A percentile compares a stretch with the other conserved stretches of the same genome.
phyloP scores from a whole-genome alignment of 2,113 vertebrate species.

The Sapayoa aenigma region DNA sequence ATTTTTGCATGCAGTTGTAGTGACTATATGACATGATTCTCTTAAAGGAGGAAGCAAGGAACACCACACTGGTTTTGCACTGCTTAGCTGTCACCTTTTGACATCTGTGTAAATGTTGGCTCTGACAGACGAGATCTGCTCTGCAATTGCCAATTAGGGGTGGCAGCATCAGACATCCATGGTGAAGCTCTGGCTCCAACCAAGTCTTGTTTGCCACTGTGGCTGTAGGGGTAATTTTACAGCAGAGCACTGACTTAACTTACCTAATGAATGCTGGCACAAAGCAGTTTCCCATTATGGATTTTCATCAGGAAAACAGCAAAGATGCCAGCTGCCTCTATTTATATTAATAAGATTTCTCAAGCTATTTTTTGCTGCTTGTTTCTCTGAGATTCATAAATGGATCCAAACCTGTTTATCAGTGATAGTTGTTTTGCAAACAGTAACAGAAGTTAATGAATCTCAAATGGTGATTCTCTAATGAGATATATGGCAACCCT shows the following conservation, averaged over 20 bases:
- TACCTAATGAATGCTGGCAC: conserved; percentile 42
- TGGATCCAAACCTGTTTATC: conserved; percentile 17
- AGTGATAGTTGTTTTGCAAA: conserved; percentile 35
- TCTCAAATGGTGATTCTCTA: conserved; percentile 31
- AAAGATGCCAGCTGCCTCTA: conserved; percentile 47
- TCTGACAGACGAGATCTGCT: not conserved
- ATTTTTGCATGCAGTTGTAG: not conserved
- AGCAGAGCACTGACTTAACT: conserved; percentile 30
- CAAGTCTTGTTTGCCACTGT: not conserved
- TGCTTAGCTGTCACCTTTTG: not conserved
- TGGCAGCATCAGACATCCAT: not conserved
- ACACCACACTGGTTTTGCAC: not conserved
- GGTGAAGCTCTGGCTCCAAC: conserved; percentile 16
- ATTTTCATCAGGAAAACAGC: conserved; percentile 32
- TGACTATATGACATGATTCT: not conserved
- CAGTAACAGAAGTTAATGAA: conserved; percentile 39
- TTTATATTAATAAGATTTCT: conserved; percentile 54
- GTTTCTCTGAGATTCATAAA: conserved; percentile 18
- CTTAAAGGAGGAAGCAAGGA: not conserved
- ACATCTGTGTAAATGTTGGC: not conserved
- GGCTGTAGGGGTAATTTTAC: not conserved
- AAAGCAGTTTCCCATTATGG: conserved; percentile 11
- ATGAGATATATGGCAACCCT: not conserved
- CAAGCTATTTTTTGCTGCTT: conserved; percentile 23
- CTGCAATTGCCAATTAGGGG: not conserved